phyloP scores from a whole-genome alignment of 1,140 invertebrate genomes.

The Lethrus apterus region DNA sequence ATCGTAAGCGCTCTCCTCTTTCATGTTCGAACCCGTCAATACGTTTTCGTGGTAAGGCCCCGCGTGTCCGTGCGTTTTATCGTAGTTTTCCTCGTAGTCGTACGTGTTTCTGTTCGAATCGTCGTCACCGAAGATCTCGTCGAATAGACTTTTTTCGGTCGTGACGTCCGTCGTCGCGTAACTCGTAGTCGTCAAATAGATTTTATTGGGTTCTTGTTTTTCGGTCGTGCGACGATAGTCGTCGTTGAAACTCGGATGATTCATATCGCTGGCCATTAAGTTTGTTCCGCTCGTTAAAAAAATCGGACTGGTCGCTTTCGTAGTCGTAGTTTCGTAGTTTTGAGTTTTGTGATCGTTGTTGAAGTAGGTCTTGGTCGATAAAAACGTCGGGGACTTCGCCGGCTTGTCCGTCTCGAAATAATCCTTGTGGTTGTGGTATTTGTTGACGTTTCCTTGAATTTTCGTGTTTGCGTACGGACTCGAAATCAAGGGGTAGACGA shows the following conservation, averaged over 20 bases:
- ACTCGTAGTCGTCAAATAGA: slow-evolving; percentile 21
- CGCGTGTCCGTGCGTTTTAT: background rate
- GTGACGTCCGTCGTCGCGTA: slow-evolving; percentile 27
- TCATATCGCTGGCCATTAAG: slow-evolving; percentile 32
- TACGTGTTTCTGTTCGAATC: slow-evolving; percentile 14
- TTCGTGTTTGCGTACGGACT: slow-evolving; percentile 66
- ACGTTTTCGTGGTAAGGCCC: slow-evolving; percentile 18
- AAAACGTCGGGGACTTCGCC: slow-evolving; percentile 35
- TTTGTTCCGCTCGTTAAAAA: slow-evolving; percentile 24
- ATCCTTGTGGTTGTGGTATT: slow-evolving; percentile 56
- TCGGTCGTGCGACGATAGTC: slow-evolving; percentile 14
- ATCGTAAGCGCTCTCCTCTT: slow-evolving; percentile 27
- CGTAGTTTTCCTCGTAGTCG: slow-evolving; percentile 10
- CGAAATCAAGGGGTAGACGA: slow-evolving; percentile 60
- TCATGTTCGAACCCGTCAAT: slow-evolving; percentile 27
- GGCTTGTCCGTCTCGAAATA: slow-evolving; percentile 42
- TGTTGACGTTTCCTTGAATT: slow-evolving; percentile 58
- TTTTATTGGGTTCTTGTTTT: slow-evolving; percentile 18
- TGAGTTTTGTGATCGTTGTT: slow-evolving; percentile 1
- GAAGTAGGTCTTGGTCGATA: slow-evolving; percentile 18
- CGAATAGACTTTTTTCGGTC: slow-evolving; percentile 36
- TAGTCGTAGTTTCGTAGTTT: slow-evolving; percentile 24
- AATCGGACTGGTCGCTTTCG: slow-evolving; percentile 37
- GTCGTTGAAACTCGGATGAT: slow-evolving; percentile 34
- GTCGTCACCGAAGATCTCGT: slow-evolving; percentile 36